Conservation (phyloP, 2,113 vertebrate species). For the Todiramphus chloris region DNA sequence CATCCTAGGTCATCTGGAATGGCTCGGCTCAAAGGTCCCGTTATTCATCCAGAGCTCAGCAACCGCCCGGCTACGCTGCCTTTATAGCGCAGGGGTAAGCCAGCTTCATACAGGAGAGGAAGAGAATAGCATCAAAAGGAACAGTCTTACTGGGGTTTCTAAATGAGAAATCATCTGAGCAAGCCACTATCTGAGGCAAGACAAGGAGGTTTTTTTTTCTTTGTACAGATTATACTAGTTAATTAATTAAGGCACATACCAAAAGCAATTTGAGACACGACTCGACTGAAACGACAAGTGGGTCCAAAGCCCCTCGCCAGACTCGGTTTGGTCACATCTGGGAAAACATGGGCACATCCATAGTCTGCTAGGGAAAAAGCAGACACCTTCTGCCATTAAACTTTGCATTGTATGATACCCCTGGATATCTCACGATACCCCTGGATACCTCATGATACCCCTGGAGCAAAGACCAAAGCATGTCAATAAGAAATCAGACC, state of each 20-base stretch:
- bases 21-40: neutral
- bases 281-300: neutral
- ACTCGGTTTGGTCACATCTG: neutral
- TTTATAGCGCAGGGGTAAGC: neutral
- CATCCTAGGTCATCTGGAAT: neutral
- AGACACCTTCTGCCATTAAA: neutral
- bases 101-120: neutral
- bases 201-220: neutral
- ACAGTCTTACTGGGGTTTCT: neutral
- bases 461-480: neutral
- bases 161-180: neutral
- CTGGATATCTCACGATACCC: rapidly evolving
- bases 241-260: neutral
- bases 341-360: neutral
- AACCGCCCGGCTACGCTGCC: rapidly evolving
- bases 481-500: rapidly evolving
- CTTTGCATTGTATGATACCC: rapidly evolving
- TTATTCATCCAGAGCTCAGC: neutral
- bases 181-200: neutral
- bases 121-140: constrained; percentile 21
- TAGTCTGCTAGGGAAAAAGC: neutral
- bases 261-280: neutral
- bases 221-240: neutral
- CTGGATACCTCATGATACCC: rapidly evolving
- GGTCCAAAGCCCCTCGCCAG: neutral